Conservation (phyloP, 2,113 vertebrate species). For the Atherinomorus stipes region DNA sequence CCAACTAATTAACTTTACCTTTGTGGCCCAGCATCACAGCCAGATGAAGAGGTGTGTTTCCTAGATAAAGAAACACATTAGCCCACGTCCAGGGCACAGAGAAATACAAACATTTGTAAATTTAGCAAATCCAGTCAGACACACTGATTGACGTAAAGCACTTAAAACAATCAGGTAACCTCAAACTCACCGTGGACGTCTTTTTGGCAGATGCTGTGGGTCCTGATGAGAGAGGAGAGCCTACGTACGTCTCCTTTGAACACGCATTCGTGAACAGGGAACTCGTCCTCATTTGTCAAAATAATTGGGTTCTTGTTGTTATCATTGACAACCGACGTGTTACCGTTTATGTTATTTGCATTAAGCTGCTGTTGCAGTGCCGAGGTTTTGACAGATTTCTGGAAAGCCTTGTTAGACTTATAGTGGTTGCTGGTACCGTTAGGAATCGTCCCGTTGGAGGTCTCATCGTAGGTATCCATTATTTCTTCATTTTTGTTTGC, state of each 20-base stretch:
- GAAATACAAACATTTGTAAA: too few species aligned
- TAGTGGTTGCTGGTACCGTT: constrained; percentile 71
- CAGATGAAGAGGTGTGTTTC: constrained; percentile 96
- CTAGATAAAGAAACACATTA: constrained; percentile 72
- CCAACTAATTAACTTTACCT: constrained; percentile 82
- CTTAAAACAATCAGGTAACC: neutral
- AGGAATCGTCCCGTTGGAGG: constrained; percentile 80
- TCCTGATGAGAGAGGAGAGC: constrained; percentile 94
- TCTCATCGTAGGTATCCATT: constrained; percentile 87
- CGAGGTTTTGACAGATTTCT: constrained; percentile 68
- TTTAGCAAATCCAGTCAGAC: neutral
- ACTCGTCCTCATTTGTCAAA: constrained; percentile 76
- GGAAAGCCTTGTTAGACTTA: constrained; percentile 81
- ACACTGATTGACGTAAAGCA: neutral
- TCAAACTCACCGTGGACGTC: constrained; percentile 89
- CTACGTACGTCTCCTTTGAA: constrained; percentile 92
- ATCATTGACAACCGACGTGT: constrained; percentile 63
- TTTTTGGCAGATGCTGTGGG: constrained; percentile 93
- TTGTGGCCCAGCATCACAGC: constrained; percentile 98
- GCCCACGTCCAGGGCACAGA: too few species aligned
- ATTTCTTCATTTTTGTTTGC: constrained; percentile 88
- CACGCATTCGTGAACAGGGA: constrained; percentile 94
- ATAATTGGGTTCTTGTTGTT: constrained; percentile 80
- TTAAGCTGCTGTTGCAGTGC: constrained; percentile 75
- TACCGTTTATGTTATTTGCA: constrained; percentile 76